Evolutionary conservation across 2,797 vertebrate species (phyloP).

Genomic region (Coluber constrictor): DNA sequence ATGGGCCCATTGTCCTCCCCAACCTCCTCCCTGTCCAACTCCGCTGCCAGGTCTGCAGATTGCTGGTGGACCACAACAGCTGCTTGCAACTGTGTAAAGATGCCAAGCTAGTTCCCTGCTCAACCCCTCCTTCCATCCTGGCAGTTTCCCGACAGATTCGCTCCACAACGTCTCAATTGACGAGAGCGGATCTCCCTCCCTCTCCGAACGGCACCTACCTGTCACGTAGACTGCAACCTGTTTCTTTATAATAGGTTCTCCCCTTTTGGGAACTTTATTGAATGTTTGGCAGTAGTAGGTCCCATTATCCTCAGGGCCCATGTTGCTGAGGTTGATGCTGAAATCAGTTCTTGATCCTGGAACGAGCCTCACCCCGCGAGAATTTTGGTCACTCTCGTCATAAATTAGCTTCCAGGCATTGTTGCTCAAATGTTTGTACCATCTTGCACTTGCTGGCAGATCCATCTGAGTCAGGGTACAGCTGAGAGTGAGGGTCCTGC

Average conservation of each 20-base stretch:
- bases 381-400: not conserved
- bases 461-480: not conserved
- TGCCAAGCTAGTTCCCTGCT: not conserved
- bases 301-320: slow-evolving; percentile 10
- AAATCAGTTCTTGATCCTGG: slow-evolving; percentile 11
- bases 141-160: not conserved
- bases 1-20: too few species aligned
- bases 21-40: too few species aligned
- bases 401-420: slow-evolving; percentile 18
- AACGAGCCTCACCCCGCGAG: not conserved
- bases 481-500: slow-evolving; percentile 2
- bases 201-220: slow-evolving; percentile 13
- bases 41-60: too few species aligned
- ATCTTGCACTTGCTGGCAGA: not conserved
- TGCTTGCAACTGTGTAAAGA: too few species aligned
- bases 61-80: too few species aligned
- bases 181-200: not conserved
- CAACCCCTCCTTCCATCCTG: not conserved
- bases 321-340: slow-evolving; percentile 17
- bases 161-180: too few species aligned
- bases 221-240: slow-evolving; percentile 12
- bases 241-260: not conserved
- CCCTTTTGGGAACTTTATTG: fast-evolving
- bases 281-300: slow-evolving; percentile 43
- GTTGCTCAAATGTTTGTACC: slow-evolving; percentile 23